These are phyloP conservation scores for Brachyhypopomus gauderio DNA, from an alignment of 2,113 vertebrate genomes.

Conservation along the genomic window DNA sequence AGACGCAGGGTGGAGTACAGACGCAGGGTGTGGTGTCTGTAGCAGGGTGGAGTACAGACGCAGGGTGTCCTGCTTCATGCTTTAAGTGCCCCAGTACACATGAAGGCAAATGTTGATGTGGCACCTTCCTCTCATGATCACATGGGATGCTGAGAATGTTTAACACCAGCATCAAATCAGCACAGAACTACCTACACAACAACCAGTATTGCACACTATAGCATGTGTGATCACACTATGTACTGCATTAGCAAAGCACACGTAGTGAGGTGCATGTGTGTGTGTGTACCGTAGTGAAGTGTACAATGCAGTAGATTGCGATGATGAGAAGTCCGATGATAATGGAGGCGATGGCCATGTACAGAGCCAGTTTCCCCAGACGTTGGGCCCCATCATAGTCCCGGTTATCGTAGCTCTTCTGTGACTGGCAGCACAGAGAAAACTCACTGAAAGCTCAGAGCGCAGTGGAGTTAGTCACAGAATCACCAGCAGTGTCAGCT, in stretches of 20 bases:
- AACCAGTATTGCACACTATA: too few species aligned
- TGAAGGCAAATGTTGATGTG: not conserved
- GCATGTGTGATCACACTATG: too few species aligned
- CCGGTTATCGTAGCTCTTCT: constrained; percentile 83
- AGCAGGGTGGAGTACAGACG: too few species aligned
- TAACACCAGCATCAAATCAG: too few species aligned
- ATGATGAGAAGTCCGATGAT: constrained; percentile 82
- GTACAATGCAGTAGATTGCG: constrained; percentile 72
- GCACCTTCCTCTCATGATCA: constrained; percentile 1
- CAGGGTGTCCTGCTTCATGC: not conserved
- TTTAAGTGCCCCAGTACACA: not conserved
- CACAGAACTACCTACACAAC: too few species aligned
- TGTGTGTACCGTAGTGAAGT: constrained; percentile 80
- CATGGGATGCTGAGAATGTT: constrained; percentile 18
- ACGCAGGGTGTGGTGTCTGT: too few species aligned
- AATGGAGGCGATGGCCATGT: constrained; percentile 82
- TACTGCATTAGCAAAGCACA: too few species aligned
- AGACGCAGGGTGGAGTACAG: too few species aligned
- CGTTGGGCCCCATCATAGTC: constrained; percentile 81
- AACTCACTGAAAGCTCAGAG: not conserved
- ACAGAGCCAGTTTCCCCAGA: constrained; percentile 81
- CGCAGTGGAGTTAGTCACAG: too few species aligned
- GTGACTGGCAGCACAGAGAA: constrained; percentile 73
- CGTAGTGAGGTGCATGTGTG: not conserved
- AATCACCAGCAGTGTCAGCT: too few species aligned